A percentile compares a stretch with the other conserved stretches of the same genome.
These are phyloP conservation scores for Alectura lathami DNA, from an alignment of 2,113 vertebrate genomes.

Conservation along the genomic window DNA sequence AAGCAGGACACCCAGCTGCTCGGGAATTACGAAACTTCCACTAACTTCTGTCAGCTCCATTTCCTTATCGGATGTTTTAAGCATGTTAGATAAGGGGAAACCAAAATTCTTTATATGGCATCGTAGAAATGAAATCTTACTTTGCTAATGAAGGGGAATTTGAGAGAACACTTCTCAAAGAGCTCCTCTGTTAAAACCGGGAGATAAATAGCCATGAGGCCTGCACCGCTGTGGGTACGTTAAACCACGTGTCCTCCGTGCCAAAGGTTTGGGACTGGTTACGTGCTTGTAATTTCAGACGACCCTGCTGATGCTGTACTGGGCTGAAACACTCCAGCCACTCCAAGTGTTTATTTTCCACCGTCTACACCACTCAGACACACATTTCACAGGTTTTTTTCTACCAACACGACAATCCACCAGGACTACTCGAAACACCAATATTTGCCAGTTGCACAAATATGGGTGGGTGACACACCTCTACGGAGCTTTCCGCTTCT, in stretches of 20 bases:
- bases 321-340: background rate
- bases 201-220: background rate
- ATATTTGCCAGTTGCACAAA: slow-evolving; percentile 74
- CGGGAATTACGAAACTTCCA: background rate
- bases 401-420: slow-evolving; percentile 53
- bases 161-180: background rate
- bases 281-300: background rate
- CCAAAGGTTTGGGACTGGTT: background rate
- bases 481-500: slow-evolving; percentile 85
- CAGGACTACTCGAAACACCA: slow-evolving; percentile 63
- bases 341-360: background rate
- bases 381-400: slow-evolving; percentile 3
- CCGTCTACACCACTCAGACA: background rate
- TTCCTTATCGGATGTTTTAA: background rate
- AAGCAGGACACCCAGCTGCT: background rate
- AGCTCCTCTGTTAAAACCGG: background rate
- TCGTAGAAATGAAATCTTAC: background rate
- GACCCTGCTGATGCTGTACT: background rate
- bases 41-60: background rate
- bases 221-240: background rate
- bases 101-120: background rate
- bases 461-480: slow-evolving; percentile 88
- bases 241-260: background rate
- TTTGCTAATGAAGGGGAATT: background rate
- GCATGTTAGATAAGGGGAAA: background rate